Percentiles rank a stretch among this genome's conserved stretches.
Conservation (phyloP, 2,888 invertebrate genomes). For the Calameuta filiformis region DNA sequence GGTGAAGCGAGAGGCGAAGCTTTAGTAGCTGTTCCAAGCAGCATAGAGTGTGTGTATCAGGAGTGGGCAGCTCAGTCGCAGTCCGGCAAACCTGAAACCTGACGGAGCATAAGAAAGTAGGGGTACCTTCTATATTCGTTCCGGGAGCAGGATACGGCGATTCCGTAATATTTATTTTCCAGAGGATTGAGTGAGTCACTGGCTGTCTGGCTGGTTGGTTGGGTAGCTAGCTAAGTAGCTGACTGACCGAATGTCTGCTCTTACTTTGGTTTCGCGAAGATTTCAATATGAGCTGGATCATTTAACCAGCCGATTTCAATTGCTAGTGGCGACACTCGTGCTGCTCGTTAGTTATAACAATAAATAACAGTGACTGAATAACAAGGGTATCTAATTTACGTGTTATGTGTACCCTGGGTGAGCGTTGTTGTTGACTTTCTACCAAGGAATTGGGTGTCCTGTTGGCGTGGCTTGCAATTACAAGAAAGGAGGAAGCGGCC, state of each 20-base stretch:
- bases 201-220: constrained; percentile 38
- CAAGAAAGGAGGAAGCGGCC: constrained; percentile 27
- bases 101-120: constrained; percentile 2
- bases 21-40: neutral
- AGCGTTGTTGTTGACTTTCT: constrained; percentile 31
- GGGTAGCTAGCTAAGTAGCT: neutral
- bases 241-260: neutral
- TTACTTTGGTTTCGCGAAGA: neutral
- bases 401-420: neutral
- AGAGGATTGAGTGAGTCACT: constrained; percentile 46
- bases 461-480: constrained; percentile 18
- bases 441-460: constrained; percentile 11
- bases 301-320: neutral
- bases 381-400: neutral
- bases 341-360: neutral
- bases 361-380: neutral
- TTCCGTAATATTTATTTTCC: constrained; percentile 60
- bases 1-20: constrained; percentile 5
- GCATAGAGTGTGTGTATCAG: neutral
- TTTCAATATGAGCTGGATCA: neutral
- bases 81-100: constrained; percentile 6
- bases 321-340: neutral
- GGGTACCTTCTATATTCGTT: neutral
- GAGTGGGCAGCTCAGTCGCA: neutral
- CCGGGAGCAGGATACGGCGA: constrained; percentile 39